Conservation (phyloP, 2,797 vertebrate genomes). For the Corythornis leucogaster region DNA sequence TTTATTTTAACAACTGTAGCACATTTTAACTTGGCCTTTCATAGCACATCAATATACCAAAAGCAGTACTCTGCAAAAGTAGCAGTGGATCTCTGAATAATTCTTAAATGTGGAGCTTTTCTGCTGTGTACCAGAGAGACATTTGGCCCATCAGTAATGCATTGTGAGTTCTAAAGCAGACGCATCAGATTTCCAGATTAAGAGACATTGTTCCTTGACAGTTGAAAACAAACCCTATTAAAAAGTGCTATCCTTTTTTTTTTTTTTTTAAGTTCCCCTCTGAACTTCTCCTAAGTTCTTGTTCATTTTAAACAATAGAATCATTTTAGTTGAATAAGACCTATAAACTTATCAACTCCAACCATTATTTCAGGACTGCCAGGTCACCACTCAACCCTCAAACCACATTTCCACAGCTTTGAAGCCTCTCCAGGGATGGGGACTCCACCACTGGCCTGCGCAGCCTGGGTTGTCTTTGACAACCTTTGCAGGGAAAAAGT, state of each 20-base stretch:
- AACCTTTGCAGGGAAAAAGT: not conserved
- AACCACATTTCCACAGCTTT: not conserved
- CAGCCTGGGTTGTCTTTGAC: not conserved
- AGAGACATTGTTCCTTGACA: not conserved
- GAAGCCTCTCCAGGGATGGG: not conserved
- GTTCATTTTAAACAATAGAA: not conserved
- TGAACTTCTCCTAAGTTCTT: not conserved
- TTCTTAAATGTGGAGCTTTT: not conserved
- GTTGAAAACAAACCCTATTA: not conserved
- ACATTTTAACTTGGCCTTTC: conserved; percentile 15
- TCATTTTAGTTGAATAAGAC: not conserved
- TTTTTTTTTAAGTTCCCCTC: not conserved
- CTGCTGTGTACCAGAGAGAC: not conserved
- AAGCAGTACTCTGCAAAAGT: not conserved
- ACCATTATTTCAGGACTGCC: not conserved
- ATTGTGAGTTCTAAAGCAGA: not conserved
- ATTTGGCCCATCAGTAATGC: not conserved
- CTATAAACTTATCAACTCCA: not conserved
- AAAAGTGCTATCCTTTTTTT: not conserved
- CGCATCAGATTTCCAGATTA: not conserved
- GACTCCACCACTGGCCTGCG: not conserved
- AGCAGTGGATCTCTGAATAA: not conserved
- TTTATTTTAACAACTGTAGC: not conserved
- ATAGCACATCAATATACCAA: not conserved
- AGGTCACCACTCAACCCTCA: not conserved